Conservation (phyloP, 2,888 invertebrate species). For the Eupithecia insigniata region DNA sequence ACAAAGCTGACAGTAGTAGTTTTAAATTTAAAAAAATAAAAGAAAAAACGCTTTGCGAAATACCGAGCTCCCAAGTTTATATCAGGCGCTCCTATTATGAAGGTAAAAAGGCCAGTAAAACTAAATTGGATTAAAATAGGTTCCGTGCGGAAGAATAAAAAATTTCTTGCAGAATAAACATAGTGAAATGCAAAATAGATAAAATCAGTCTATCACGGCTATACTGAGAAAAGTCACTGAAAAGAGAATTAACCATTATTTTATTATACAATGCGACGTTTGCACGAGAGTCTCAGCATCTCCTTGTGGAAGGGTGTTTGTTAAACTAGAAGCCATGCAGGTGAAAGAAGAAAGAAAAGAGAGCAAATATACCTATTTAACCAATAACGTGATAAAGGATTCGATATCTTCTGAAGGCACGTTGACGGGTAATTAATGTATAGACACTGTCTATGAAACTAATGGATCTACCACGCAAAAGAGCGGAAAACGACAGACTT, state of each 20-base stretch:
- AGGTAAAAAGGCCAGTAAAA: constrained; percentile 33
- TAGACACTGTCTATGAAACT: not conserved
- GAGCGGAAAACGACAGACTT: not conserved
- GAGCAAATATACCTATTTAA: not conserved
- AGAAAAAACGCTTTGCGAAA: constrained; percentile 11
- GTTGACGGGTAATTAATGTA: not conserved
- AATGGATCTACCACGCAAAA: not conserved
- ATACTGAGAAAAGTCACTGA: not conserved
- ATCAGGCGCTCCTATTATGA: constrained; percentile 27
- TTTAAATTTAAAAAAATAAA: constrained; percentile 5
- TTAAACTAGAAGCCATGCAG: not conserved
- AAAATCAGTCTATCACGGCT: not conserved
- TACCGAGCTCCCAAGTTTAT: constrained; percentile 19
- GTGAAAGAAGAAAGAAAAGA: not conserved
- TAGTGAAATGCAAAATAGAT: not conserved
- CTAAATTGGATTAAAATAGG: constrained; percentile 38
- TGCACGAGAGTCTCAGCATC: not conserved
- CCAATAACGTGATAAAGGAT: not conserved
- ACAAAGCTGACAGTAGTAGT: constrained; percentile 4
- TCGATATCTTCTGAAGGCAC: not conserved
- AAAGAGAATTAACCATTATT: too few relatives aligned
- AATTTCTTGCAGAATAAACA: constrained; percentile 2
- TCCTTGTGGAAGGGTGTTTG: not conserved
- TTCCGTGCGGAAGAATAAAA: constrained; percentile 28
- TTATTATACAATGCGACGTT: not conserved